A percentile compares a stretch with the other conserved stretches of the same genome.
Evolutionary conservation across 2,113 vertebrate genomes (phyloP).

Genomic region (Muntiacus reevesi): DNA sequence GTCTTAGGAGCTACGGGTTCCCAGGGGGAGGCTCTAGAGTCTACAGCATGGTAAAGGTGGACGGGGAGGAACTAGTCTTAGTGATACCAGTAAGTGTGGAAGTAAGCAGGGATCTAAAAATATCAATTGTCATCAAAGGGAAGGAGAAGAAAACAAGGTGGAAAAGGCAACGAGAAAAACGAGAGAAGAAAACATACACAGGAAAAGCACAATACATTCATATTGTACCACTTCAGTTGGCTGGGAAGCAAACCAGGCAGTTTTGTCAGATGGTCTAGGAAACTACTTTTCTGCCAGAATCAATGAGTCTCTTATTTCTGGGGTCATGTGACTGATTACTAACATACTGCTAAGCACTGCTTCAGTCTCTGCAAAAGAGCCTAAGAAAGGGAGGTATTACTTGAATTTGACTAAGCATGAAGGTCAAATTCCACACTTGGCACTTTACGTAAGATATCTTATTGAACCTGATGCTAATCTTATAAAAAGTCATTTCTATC

Average conservation of each 20-base stretch:
- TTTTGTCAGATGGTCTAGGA: background rate
- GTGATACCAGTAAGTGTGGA: background rate
- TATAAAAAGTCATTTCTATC: background rate
- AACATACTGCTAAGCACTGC: background rate
- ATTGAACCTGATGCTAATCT: background rate
- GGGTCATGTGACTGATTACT: background rate
- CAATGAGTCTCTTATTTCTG: background rate
- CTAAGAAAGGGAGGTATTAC: background rate
- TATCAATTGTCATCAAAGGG: background rate
- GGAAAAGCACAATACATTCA: background rate
- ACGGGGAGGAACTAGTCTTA: background rate
- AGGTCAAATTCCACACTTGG: background rate
- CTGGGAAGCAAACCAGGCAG: background rate
- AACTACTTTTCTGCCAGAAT: background rate
- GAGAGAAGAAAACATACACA: background rate
- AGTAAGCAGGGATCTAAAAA: slow-evolving; percentile 1
- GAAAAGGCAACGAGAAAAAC: background rate
- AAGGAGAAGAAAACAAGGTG: background rate
- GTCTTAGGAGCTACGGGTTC: background rate
- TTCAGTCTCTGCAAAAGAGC: background rate
- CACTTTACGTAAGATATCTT: background rate
- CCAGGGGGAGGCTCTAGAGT: background rate
- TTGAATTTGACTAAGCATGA: background rate
- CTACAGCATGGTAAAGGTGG: background rate
- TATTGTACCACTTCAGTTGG: background rate